Evolutionary conservation across 2,888 invertebrate genomes (phyloP).

Genomic region (Caenorhabditis becei): DNA sequence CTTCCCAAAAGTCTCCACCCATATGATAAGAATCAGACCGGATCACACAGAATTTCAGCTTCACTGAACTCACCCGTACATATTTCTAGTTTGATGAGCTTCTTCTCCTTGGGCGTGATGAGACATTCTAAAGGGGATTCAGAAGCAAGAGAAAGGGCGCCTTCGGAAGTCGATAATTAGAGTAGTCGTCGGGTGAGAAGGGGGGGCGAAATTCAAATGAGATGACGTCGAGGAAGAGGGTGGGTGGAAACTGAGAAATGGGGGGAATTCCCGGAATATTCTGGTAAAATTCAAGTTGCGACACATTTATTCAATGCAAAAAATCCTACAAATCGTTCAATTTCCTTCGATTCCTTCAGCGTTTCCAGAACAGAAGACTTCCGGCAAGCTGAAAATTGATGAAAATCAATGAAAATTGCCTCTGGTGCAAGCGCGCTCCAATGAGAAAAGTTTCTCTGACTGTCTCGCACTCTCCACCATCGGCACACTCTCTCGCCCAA

Average conservation of each 20-base stretch:
- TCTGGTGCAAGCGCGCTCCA: too few species aligned
- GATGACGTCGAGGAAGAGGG: not conserved
- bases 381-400: not conserved
- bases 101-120: too few species aligned
- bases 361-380: not conserved
- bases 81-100: not conserved
- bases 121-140: not conserved
- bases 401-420: too few species aligned
- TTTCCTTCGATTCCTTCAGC: not conserved
- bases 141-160: not conserved
- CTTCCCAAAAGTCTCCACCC: not conserved
- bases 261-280: not conserved
- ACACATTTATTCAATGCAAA: too few species aligned
- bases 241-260: not conserved
- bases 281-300: not conserved
- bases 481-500: too few species aligned
- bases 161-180: constrained; percentile 30
- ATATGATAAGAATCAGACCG: not conserved
- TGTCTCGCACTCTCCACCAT: too few species aligned
- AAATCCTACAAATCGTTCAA: not conserved
- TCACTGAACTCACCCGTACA: constrained; percentile 35
- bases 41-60: not conserved
- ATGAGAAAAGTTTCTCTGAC: too few species aligned
- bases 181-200: not conserved
- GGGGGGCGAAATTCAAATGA: not conserved